Evolutionary conservation across 1,140 invertebrate species (phyloP).

Genomic region (Tetragnatha versicolor): DNA sequence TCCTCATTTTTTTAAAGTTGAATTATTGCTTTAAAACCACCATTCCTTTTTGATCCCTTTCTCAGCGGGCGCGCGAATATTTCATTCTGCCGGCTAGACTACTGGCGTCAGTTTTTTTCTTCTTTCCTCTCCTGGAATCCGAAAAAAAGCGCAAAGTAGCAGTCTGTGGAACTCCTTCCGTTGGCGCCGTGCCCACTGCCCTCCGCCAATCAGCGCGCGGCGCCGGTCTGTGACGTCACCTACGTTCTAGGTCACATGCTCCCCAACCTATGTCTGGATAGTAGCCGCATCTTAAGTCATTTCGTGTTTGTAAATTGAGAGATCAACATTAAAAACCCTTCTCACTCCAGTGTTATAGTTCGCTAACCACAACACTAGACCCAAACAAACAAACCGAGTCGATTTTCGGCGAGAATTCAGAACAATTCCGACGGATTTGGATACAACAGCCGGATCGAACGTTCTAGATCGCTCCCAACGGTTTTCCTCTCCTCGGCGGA

Average conservation of each 20-base stretch:
- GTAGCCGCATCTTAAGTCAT: not conserved
- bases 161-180: not conserved
- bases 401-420: not conserved
- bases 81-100: constrained; percentile 17
- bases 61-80: not conserved
- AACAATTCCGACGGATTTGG: too few species aligned
- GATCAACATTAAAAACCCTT: too few species aligned
- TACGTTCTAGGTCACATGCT: constrained; percentile 51
- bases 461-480: not conserved
- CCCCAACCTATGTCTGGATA: constrained; percentile 1
- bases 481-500: not conserved
- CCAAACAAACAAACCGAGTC: not conserved
- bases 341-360: too few species aligned
- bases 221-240: constrained; percentile 27
- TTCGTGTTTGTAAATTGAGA: constrained; percentile 22
- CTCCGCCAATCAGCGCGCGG: constrained; percentile 11
- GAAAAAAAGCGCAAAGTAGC: not conserved
- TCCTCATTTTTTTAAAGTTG: too few species aligned
- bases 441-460: not conserved
- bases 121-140: not conserved
- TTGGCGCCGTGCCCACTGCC: constrained; percentile 50
- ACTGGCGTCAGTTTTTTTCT: constrained; percentile 18
- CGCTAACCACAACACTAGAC: not conserved
- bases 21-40: too few species aligned
- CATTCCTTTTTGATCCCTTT: too few species aligned